Percentiles rank a stretch among this genome's conserved stretches.
These are phyloP conservation scores for Rotaria sp. DNA, from an alignment of 2,888 invertebrate genomes.

Conservation along the genomic window DNA sequence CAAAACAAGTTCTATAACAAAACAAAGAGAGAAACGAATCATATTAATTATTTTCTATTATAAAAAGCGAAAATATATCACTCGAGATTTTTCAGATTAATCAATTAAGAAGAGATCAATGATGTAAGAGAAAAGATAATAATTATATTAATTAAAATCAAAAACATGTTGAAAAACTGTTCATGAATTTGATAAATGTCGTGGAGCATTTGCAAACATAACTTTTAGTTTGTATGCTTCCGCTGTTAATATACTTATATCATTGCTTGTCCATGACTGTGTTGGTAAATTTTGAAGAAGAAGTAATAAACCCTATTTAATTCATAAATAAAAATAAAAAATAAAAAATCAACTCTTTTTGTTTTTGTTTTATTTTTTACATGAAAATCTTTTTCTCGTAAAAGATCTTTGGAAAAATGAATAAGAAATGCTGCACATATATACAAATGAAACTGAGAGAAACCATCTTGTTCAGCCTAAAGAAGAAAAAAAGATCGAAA, in stretches of 20 bases:
- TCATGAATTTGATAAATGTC: constrained; percentile 64
- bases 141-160: neutral
- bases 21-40: too few species aligned
- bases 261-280: constrained; percentile 87
- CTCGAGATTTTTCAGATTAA: neutral
- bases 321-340: neutral
- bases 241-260: constrained; percentile 87
- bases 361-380: constrained; percentile 56
- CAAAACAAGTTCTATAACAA: neutral
- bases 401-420: constrained; percentile 80
- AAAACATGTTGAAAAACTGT: neutral
- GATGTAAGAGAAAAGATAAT: neutral
- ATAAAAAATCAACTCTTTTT: too few species aligned
- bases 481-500: constrained; percentile 42
- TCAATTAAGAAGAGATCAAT: neutral
- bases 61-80: neutral
- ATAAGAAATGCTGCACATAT: constrained; percentile 97
- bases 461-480: constrained; percentile 71
- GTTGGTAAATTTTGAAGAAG: constrained; percentile 91
- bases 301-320: constrained; percentile 75
- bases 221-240: constrained; percentile 94
- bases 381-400: constrained; percentile 89
- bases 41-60: neutral
- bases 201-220: constrained; percentile 93
- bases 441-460: constrained; percentile 92